Evolutionary conservation across 2,113 vertebrate species (phyloP).

Genomic region (Melanerpes aurifrons): DNA sequence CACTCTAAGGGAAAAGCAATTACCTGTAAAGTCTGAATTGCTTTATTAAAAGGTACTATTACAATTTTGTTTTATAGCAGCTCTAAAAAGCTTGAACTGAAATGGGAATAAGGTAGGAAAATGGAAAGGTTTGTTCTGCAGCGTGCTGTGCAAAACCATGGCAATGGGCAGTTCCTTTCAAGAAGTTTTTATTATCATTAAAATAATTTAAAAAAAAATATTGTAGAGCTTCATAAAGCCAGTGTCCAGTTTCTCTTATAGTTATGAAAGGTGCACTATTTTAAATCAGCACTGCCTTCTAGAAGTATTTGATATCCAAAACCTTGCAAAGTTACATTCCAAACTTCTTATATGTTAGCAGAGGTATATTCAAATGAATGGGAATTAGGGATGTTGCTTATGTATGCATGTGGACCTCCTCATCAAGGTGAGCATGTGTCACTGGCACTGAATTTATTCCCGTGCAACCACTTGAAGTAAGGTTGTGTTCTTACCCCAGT

Average conservation of each 20-base stretch:
- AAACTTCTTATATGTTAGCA: background rate
- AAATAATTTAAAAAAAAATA: background rate
- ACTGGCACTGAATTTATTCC: background rate
- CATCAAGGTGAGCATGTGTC: background rate
- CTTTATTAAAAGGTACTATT: conserved; percentile 30
- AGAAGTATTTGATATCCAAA: background rate
- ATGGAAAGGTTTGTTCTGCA: background rate
- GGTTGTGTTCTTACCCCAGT: background rate
- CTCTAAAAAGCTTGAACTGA: background rate
- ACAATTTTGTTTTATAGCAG: background rate
- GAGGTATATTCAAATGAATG: background rate
- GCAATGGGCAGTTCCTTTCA: background rate
- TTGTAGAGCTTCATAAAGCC: background rate
- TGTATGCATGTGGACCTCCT: background rate
- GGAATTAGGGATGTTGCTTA: background rate
- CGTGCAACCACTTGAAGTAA: background rate
- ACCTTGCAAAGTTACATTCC: background rate
- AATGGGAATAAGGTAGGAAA: background rate
- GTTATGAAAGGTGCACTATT: background rate
- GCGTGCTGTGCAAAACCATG: background rate
- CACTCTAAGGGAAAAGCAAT: background rate
- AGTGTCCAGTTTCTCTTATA: background rate
- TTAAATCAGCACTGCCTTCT: background rate
- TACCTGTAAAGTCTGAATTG: conserved; percentile 14
- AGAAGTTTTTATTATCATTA: background rate